Evolutionary conservation across 2,888 invertebrate species (phyloP), one percentile per base, ranked within the genome.

Genomic region (Conus canariensis): DNA sequence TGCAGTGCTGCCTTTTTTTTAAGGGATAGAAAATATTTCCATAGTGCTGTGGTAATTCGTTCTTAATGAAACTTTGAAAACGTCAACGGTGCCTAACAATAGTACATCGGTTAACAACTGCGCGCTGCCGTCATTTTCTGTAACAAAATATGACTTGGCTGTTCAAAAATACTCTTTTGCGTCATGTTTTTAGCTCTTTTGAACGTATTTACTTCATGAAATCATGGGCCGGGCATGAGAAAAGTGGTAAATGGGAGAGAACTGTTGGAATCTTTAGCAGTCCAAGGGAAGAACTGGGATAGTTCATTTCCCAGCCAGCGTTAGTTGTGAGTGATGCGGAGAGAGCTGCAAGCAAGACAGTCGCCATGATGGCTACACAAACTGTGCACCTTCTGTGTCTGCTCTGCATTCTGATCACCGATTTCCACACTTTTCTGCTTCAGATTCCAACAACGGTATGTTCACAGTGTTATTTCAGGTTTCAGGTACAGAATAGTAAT

Each of bases 291-390:
- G 80, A 30, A 80, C 19, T 80, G 45, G 7, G 45, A 4, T 80
- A 45, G 80, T 30, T 74, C 22, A 22, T 80, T 10, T 80, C 45
- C 80, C 80, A 6, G 80, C 80, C 80, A 80, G 80, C 80, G 80
- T 45, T 30, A 80, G 80, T 45, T 80, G 80, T 80, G 80, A 14
- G 30, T 45, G 80, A 45, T 80, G 80, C 8, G 16, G 80, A 80
- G 80, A 80, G 80, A 80, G 80, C 80, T 80, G 45, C 80, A 80
- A 80, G 80, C 30, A 80, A 80, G 80, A 80, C 80, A 45, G 80
- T 80, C 80, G 80, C 80, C 80, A 80, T 80, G 80, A 80, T 80
- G 80, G 80, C 80, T 80, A 12, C 80, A 80, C 74, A 80, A 25
- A 19, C 19, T 80, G 80, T 25, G 19, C 80, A 80, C 80, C 80